Conservation (phyloP, 2,113 vertebrate species). For the Oxyruncus cristatus region DNA sequence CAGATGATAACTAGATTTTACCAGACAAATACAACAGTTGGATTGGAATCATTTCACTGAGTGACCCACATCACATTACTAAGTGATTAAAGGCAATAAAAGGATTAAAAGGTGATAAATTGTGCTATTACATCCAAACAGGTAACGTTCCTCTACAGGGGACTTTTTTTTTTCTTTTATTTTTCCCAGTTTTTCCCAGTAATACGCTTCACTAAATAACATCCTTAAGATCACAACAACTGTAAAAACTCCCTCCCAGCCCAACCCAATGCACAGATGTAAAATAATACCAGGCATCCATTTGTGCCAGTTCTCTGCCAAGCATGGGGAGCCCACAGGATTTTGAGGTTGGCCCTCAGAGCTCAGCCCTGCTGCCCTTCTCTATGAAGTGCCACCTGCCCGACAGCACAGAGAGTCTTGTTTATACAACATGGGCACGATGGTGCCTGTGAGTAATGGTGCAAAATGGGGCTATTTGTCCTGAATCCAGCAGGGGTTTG, state of each 20-base stretch:
- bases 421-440: rapidly evolving
- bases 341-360: background rate
- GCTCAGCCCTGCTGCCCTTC: rapidly evolving
- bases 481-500: background rate
- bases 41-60: background rate
- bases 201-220: background rate
- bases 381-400: background rate
- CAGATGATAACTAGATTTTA: background rate
- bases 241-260: background rate
- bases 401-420: rapidly evolving
- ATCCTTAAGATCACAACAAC: background rate
- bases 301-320: rapidly evolving
- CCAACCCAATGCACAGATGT: background rate
- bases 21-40: background rate
- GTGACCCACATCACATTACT: background rate
- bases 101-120: background rate
- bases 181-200: background rate
- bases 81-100: background rate
- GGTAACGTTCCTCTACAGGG: background rate
- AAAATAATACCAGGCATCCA: rapidly evolving
- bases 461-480: background rate
- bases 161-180: background rate
- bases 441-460: background rate
- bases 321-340: rapidly evolving
- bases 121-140: background rate